These are phyloP conservation scores for Aldrovandia affinis DNA, from an alignment of 2,797 vertebrate species.

Conservation along the genomic window DNA sequence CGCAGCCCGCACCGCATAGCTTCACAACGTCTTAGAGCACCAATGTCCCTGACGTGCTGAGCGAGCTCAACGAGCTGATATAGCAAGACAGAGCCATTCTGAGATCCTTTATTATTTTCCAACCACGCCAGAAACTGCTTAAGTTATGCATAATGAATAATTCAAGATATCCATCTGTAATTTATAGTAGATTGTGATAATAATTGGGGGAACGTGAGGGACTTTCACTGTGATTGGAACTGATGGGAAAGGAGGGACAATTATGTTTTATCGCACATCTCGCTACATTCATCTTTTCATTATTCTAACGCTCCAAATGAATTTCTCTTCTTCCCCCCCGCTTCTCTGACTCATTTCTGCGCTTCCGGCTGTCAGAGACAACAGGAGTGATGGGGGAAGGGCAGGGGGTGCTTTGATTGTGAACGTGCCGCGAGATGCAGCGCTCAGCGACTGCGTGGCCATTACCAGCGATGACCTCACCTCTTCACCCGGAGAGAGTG, in stretches of 20 bases:
- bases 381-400: neutral
- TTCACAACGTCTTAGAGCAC: neutral
- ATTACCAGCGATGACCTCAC: slow-evolving; percentile 8
- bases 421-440: neutral
- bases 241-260: slow-evolving; percentile 58
- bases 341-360: slow-evolving; percentile 47
- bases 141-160: slow-evolving; percentile 68
- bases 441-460: neutral
- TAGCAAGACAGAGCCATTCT: slow-evolving; percentile 39
- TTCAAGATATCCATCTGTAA: slow-evolving; percentile 55
- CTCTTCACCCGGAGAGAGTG: slow-evolving; percentile 12
- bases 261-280: slow-evolving; percentile 44
- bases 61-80: slow-evolving; percentile 53
- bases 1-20: too few relatives aligned
- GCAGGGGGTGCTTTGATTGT: neutral
- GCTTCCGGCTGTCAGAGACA: slow-evolving; percentile 37
- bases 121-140: slow-evolving; percentile 51
- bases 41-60: slow-evolving; percentile 1
- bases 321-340: slow-evolving; percentile 25
- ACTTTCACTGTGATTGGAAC: slow-evolving; percentile 58
- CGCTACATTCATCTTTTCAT: slow-evolving; percentile 49
- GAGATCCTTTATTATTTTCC: slow-evolving; percentile 50
- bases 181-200: slow-evolving; percentile 46
- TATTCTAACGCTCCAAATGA: slow-evolving; percentile 46
- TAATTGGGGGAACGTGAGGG: slow-evolving; percentile 65